Percentiles rank a stretch among this genome's conserved stretches.
These are phyloP conservation scores for Mythimna loreyi DNA, from an alignment of 2,888 invertebrate species.

Conservation along the genomic window DNA sequence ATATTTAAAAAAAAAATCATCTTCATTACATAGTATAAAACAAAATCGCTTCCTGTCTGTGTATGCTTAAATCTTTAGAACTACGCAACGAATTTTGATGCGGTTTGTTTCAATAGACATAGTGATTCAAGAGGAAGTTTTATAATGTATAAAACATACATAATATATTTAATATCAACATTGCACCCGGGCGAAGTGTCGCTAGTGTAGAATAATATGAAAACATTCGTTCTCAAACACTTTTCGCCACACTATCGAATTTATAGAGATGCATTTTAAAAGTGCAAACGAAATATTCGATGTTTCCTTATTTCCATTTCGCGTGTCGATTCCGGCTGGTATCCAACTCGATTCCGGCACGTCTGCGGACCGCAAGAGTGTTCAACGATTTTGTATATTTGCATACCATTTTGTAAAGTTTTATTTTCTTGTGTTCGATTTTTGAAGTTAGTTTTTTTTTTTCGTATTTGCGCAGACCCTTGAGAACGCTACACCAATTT, in stretches of 20 bases:
- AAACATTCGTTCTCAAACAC: conserved; percentile 9
- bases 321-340: conserved; percentile 3
- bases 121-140: too few relatives aligned
- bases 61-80: too few relatives aligned
- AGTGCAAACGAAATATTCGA: conserved; percentile 40
- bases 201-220: too few relatives aligned
- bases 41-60: too few relatives aligned
- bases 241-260: conserved; percentile 5
- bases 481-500: too few relatives aligned
- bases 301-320: conserved; percentile 48
- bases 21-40: too few relatives aligned
- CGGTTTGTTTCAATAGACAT: too few relatives aligned
- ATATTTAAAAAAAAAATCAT: too few relatives aligned
- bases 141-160: too few relatives aligned
- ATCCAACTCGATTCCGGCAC: conserved; percentile 35
- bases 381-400: conserved; percentile 25
- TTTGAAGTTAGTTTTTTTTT: not conserved
- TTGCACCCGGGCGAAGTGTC: too few relatives aligned
- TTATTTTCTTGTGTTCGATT: conserved; percentile 22
- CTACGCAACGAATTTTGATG: too few relatives aligned
- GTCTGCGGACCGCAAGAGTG: conserved; percentile 17
- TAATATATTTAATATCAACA: too few relatives aligned
- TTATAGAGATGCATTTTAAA: conserved; percentile 19
- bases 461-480: not conserved
- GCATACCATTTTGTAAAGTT: conserved; percentile 16